phyloP scores from a whole-genome alignment of 2,797 vertebrate species.

The Argyrosomus regius region DNA sequence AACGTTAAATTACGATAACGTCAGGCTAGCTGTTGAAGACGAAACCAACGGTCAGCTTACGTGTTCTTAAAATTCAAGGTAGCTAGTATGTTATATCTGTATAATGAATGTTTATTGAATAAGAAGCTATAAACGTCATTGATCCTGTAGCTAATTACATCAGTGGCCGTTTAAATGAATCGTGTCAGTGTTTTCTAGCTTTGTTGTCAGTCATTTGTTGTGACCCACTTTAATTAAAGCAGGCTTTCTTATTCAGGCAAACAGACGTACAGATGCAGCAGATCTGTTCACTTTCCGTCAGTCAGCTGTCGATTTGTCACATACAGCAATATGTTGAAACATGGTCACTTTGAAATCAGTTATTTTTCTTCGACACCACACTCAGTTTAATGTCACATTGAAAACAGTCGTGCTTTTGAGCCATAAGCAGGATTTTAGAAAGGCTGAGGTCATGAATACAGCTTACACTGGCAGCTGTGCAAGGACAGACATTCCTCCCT shows the following conservation, averaged over 20 bases:
- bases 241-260: no score
- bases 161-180: conserved; percentile 1
- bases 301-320: background rate
- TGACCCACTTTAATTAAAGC: background rate
- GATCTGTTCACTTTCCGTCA: background rate
- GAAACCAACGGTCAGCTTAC: accelerated
- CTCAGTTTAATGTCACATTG: background rate
- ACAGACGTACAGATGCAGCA: background rate
- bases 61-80: no score
- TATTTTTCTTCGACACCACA: background rate
- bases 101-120: background rate
- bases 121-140: no score
- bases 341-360: background rate
- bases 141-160: conserved; percentile 8
- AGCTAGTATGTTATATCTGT: background rate
- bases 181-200: background rate
- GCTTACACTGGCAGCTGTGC: background rate
- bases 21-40: background rate
- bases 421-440: background rate
- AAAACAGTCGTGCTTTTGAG: background rate
- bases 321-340: background rate
- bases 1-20: background rate
- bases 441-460: background rate
- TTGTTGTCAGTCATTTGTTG: background rate
- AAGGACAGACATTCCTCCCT: background rate